Conservation (phyloP, 2,797 vertebrate species). For the Anas capensis region DNA sequence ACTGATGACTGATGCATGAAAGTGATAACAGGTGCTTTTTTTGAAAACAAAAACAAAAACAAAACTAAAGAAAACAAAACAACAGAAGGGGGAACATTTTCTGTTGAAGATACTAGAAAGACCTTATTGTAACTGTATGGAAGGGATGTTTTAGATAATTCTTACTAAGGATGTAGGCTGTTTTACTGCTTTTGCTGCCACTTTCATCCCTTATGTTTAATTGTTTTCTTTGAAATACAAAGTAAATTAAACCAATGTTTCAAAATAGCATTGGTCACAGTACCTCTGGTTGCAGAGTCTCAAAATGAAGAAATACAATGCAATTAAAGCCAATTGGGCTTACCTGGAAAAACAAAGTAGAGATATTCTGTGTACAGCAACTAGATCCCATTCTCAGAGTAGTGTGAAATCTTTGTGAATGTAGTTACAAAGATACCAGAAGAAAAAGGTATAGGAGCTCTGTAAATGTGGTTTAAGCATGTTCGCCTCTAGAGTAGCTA, state of each 20-base stretch:
- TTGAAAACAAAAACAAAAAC: neutral
- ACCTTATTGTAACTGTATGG: neutral
- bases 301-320: neutral
- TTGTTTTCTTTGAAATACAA: neutral
- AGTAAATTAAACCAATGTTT: neutral
- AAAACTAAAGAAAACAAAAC: neutral
- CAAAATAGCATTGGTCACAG: neutral
- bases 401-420: neutral
- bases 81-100: neutral
- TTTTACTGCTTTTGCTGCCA: neutral
- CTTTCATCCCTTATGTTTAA: neutral
- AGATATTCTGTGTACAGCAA: accelerated
- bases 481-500: neutral
- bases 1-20: neutral
- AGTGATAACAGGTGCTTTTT: neutral
- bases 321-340: neutral
- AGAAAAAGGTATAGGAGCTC: neutral
- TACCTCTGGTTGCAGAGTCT: neutral
- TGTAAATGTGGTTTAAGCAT: neutral
- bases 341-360: neutral
- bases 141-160: neutral
- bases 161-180: neutral
- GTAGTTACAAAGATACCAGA: neutral
- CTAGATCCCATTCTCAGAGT: neutral
- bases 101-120: neutral